A percentile compares a stretch with the other conserved stretches of the same genome.
Evolutionary conservation across 2,888 invertebrate genomes (phyloP).

Genomic region (Latheticus oryzae): DNA sequence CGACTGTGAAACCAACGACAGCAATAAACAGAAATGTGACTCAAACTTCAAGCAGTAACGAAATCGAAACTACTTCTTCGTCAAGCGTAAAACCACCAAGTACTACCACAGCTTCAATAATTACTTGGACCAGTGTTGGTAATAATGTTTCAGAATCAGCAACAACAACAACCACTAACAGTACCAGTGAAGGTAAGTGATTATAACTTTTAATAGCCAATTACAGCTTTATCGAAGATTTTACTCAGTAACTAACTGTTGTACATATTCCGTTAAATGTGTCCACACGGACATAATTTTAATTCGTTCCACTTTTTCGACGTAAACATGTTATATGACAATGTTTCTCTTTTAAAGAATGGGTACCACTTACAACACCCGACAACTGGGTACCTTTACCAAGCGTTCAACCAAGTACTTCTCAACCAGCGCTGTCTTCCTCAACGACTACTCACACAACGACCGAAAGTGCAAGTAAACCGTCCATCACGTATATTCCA

Average conservation of each 20-base stretch:
- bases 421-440: slow-evolving; percentile 46
- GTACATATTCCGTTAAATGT: slow-evolving; percentile 39
- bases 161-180: slow-evolving; percentile 39
- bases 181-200: slow-evolving; percentile 52
- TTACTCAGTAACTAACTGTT: slow-evolving; percentile 33
- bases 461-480: slow-evolving; percentile 43
- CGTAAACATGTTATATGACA: slow-evolving; percentile 4
- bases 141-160: slow-evolving; percentile 49
- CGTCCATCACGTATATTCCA: slow-evolving; percentile 48
- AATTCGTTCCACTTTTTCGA: slow-evolving; percentile 31
- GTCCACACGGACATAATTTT: slow-evolving; percentile 26
- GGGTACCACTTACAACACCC: slow-evolving; percentile 75
- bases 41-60: slow-evolving; percentile 56
- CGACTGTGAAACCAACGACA: slow-evolving; percentile 23
- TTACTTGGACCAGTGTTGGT: slow-evolving; percentile 68
- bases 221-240: slow-evolving; percentile 32
- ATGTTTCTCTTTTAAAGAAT: slow-evolving; percentile 62
- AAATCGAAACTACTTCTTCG: slow-evolving; percentile 47
- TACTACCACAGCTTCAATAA: slow-evolving; percentile 61
- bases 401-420: slow-evolving; percentile 56
- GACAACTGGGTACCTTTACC: slow-evolving; percentile 75
- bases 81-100: slow-evolving; percentile 40
- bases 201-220: slow-evolving; percentile 30
- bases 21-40: slow-evolving; percentile 35
- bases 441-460: slow-evolving; percentile 25